Base-by-base conservation (phyloP, 2,888 invertebrate species). In the Chirona hameri region DNA sequence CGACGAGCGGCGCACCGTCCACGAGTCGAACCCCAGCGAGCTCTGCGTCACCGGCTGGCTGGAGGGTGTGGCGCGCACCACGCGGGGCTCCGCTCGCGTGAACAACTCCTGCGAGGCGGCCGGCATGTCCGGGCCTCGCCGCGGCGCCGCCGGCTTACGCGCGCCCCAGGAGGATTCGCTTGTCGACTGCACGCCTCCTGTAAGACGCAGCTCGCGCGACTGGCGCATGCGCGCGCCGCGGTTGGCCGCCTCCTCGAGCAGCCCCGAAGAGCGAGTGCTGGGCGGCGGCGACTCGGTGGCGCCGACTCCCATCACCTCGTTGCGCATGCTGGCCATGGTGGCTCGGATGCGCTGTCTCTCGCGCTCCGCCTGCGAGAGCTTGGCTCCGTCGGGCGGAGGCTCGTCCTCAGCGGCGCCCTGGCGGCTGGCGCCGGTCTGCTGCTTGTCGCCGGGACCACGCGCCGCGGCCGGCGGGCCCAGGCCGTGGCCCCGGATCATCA, bases 401-500 rank as follows among this genome's bases (percentile, higher is more conserved):
- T 46, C 27, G 10, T 65, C 60, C 24, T 65, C n/a, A 5, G 10
- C n/a, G 9, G 27, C n/a, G 65, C n/a, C 65, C 24, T n/a, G 65
- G 10, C n/a, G 65, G 27, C 65, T 27, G 65, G 12, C 4, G 65
- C 27, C 27, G 27, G 12, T 10, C 65, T 9, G n/a, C n/a, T 27
- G 10, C 27, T 65, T 65, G n/a, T 65, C 65, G 12, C 10, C 12
- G 18, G 52, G 52, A 52, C 14, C 27, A 9, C 65, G 65, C n/a
- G 21, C 31, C 24, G 7, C 46, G 24, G 24, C 65, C 46, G 10
- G 18, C 27, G 27, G n/a, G n/a, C 18, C 27, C 39, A 27, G 2
- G 10, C 39, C 76, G 24, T 46, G 76, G 46, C 76, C 76, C 24
- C 76, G 76, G 39, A 76, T 39, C 76, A 76, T 76, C 76, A 76